These are phyloP conservation scores for Leptoteleia sp. DNA, from an alignment of 1,140 invertebrate genomes.

Conservation along the genomic window DNA sequence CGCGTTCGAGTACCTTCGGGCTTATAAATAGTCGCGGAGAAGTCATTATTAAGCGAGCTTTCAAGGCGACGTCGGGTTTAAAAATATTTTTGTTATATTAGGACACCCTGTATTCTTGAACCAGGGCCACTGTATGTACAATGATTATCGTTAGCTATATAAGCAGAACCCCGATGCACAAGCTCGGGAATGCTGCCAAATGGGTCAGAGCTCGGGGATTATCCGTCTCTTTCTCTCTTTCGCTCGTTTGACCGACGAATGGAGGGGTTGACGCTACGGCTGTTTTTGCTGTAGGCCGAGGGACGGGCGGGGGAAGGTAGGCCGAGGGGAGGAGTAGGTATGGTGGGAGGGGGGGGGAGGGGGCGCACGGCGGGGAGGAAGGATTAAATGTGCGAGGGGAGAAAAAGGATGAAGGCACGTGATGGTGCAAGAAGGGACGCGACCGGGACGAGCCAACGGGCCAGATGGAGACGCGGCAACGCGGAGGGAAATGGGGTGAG, in stretches of 20 bases:
- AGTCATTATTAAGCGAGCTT: slow-evolving; percentile 34
- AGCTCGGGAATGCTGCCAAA: slow-evolving; percentile 77
- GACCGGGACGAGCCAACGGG: not conserved
- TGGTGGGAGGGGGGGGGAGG: no score
- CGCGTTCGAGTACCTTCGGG: not conserved
- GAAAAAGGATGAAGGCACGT: slow-evolving; percentile 49
- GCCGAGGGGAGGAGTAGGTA: no score
- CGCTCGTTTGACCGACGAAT: slow-evolving; percentile 21
- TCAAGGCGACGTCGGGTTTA: slow-evolving; percentile 49
- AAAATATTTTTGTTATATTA: slow-evolving; percentile 58
- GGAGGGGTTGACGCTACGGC: slow-evolving; percentile 39
- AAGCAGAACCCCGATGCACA: slow-evolving; percentile 68
- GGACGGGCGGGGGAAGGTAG: slow-evolving; percentile 15
- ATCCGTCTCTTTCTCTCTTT: slow-evolving; percentile 45
- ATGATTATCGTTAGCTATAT: slow-evolving; percentile 68
- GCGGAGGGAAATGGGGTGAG: slow-evolving; percentile 29
- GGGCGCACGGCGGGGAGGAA: slow-evolving; percentile 23
- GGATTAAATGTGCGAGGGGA: slow-evolving; percentile 47
- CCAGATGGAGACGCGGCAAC: slow-evolving; percentile 12
- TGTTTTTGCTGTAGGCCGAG: slow-evolving; percentile 49
- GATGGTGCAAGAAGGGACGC: slow-evolving; percentile 45
- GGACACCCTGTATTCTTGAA: slow-evolving; percentile 59
- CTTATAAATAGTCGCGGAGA: slow-evolving; percentile 27
- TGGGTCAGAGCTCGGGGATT: slow-evolving; percentile 70
- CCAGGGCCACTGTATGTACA: slow-evolving; percentile 52